Evolutionary conservation across 2,888 invertebrate genomes (phyloP).

Genomic region (Tinea pellionella): DNA sequence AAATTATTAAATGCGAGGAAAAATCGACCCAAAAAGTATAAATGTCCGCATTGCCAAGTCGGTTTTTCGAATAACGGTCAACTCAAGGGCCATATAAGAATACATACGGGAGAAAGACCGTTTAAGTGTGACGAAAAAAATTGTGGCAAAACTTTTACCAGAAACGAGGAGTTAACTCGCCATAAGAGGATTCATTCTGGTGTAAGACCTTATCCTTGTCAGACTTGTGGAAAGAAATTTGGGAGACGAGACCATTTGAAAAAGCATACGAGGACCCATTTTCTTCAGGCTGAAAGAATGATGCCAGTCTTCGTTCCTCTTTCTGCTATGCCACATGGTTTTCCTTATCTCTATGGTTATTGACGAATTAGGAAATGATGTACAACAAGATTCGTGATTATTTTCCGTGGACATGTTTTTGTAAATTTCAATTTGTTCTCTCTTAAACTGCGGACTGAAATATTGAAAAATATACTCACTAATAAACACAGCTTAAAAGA

Average conservation of each 20-base stretch:
- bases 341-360: slow-evolving; percentile 70
- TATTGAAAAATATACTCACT: no score
- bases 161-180: slow-evolving; percentile 92
- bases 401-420: no score
- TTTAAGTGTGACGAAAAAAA: slow-evolving; percentile 87
- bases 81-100: slow-evolving; percentile 89
- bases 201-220: slow-evolving; percentile 85
- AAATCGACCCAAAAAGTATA: slow-evolving; percentile 89
- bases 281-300: slow-evolving; percentile 70
- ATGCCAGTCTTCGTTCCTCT: slow-evolving; percentile 72
- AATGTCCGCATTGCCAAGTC: slow-evolving; percentile 89
- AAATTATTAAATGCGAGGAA: slow-evolving; percentile 77
- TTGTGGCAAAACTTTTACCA: slow-evolving; percentile 90
- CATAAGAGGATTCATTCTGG: slow-evolving; percentile 92
- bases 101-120: slow-evolving; percentile 91
- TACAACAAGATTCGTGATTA: no score
- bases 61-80: slow-evolving; percentile 96
- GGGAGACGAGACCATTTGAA: slow-evolving; percentile 94
- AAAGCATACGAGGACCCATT: slow-evolving; percentile 92
- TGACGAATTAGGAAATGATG: slow-evolving; percentile 26
- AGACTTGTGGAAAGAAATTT: slow-evolving; percentile 91
- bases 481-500: no score
- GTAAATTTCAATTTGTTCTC: no score
- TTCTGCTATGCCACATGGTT: slow-evolving; percentile 59
- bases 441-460: no score